phyloP scores from a whole-genome alignment of 2,888 invertebrate genomes.

The Drosophila eohydei region DNA sequence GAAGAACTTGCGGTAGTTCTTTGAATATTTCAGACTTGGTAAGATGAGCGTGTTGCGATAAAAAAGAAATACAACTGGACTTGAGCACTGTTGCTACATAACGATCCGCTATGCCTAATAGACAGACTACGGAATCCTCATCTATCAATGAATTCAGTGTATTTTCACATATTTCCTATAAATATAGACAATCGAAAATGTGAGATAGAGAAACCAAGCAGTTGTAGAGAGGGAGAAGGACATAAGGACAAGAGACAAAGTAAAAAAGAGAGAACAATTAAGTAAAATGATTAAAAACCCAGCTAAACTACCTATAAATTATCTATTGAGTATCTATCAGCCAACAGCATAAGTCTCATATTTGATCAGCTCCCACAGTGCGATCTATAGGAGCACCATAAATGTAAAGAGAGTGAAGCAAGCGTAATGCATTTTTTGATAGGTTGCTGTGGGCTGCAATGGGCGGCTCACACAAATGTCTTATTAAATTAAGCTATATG shows the following conservation, averaged over 20 bases:
- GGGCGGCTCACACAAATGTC: conserved; percentile 88
- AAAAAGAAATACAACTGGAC: conserved; percentile 82
- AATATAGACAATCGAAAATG: neutral
- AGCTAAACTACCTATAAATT: conserved; percentile 85
- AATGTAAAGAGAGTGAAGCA: conserved; percentile 87
- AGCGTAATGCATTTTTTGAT: conserved; percentile 87
- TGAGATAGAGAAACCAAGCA: neutral
- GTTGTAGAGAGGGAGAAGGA: neutral
- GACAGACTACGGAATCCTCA: conserved; percentile 88
- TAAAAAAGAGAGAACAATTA: too few relatives aligned
- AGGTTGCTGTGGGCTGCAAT: conserved; percentile 86
- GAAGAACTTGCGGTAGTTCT: conserved; percentile 78
- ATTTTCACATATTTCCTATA: conserved; percentile 87
- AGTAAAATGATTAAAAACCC: neutral
- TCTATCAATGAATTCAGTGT: conserved; percentile 87
- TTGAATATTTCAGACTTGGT: conserved; percentile 82
- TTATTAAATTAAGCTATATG: conserved; percentile 85
- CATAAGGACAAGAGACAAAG: too few relatives aligned
- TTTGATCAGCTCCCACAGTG: conserved; percentile 86
- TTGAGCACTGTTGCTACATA: conserved; percentile 86
- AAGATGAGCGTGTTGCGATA: conserved; percentile 81
- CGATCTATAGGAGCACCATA: conserved; percentile 88
- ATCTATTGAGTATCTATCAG: conserved; percentile 88
- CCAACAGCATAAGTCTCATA: conserved; percentile 88
- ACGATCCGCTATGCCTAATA: conserved; percentile 89